Evolutionary conservation across 23 tunicate species (phyloP).

Genomic region (Halocynthia aurantium): DNA sequence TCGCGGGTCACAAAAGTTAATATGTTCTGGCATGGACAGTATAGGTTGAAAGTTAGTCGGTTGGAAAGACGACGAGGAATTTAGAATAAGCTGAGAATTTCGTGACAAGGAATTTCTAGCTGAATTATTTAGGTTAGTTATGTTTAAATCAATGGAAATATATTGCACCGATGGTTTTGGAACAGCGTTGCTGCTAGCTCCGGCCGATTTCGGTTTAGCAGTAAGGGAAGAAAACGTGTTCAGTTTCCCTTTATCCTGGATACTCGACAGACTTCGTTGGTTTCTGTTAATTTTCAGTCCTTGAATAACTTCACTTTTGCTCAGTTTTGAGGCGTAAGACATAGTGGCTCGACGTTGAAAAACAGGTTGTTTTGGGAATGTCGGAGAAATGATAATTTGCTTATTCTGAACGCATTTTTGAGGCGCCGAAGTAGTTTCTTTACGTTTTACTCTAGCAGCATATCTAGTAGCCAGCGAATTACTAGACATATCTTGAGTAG

Average conservation of each 20-base stretch:
- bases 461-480: no score
- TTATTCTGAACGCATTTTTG: conserved; percentile 63
- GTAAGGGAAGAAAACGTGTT: no score
- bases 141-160: conserved; percentile 19
- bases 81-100: background rate
- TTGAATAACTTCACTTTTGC: background rate
- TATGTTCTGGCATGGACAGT: conserved; percentile 88
- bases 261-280: no score
- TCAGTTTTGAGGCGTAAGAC: conserved; percentile 18
- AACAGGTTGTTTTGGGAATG: conserved; percentile 52
- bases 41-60: conserved; percentile 76
- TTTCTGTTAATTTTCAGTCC: no score
- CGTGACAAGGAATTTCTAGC: background rate
- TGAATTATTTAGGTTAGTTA: conserved; percentile 4
- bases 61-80: background rate
- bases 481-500: conserved; percentile 2
- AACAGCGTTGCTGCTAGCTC: no score
- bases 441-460: conserved; percentile 19
- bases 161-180: conserved; percentile 20
- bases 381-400: conserved; percentile 69
- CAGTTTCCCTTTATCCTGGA: no score
- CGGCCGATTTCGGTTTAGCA: no score
- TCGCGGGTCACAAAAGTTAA: conserved; percentile 81
- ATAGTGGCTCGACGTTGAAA: conserved; percentile 32
- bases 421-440: conserved; percentile 41